Conservation (phyloP, 2,113 vertebrate genomes). For the Cacatua alba region DNA sequence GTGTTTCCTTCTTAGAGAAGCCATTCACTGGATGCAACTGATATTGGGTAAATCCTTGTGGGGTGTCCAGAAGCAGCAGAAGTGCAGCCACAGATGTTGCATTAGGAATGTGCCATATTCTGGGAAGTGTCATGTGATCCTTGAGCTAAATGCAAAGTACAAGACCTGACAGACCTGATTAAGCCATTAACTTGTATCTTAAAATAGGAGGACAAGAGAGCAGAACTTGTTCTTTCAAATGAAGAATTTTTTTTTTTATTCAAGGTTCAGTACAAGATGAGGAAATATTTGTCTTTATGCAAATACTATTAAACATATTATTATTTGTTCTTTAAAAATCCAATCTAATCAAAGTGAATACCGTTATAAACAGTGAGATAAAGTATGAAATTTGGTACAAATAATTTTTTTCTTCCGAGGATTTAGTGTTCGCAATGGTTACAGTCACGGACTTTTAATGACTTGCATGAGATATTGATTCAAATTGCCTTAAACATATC, state of each 20-base stretch:
- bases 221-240: not conserved
- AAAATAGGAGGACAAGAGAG: not conserved
- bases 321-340: not conserved
- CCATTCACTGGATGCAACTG: not conserved
- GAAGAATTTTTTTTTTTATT: not conserved
- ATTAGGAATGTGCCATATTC: not conserved
- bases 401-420: not conserved
- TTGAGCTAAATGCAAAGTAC: not conserved
- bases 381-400: not conserved
- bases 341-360: not conserved
- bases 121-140: not conserved
- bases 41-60: not conserved
- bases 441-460: not conserved
- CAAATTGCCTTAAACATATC: conserved; percentile 5
- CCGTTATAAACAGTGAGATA: not conserved
- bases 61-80: not conserved
- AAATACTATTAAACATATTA: not conserved
- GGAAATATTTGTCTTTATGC: not conserved
- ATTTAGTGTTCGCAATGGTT: not conserved
- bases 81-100: not conserved
- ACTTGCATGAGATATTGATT: conserved; percentile 6
- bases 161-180: not conserved
- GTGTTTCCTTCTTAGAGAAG: not conserved
- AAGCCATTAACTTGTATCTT: not conserved
- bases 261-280: not conserved